Base-by-base conservation (phyloP, 2,113 vertebrate genomes). In the Leuciscus idus region DNA sequence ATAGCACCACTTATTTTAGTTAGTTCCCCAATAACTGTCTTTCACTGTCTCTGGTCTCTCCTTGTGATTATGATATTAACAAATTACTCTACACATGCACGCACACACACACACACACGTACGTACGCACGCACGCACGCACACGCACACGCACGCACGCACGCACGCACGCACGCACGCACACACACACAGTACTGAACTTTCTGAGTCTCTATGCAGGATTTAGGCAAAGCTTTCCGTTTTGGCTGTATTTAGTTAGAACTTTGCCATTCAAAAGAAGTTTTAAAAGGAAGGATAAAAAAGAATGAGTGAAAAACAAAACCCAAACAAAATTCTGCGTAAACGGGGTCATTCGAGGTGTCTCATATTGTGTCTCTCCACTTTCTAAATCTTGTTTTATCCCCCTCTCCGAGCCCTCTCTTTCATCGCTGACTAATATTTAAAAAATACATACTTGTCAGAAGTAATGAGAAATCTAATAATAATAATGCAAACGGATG, bases 381-480 rank as follows among this genome's bases (percentile, higher is more conserved):
- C 15, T 80, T 61, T 15, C 19, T 13, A 36, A 39, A 33, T 59
- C 62, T 48, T 64, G 23, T 23, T 81, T 66, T 46, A 66, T 81
- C 12, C n/a, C 12, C 17, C 76, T 59, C 33, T 59, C 21, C 78
- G 19, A 48, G 12, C 28, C 78, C 39, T 66, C n/a, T 66, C 39
- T 81, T 8, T 81, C 79, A 81, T 81, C 79, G 66, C 79, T 6
- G 17, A 48, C 26, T 68, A 30, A 50, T 59, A 36, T 30, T 43
- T 30, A 23, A 39, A 64, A 59, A 64, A 48, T 13, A 52, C 61
- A 68, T 5, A 66, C 15, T 81, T 12, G 13, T 21, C n/a, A 66
- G 43, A 66, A 66, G n/a, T 81, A 81, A 66, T 81, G 61, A 66
- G 26, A 48, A 48, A n/a, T 62, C 23, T 46, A 62, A 62, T 46